Conservation (phyloP, 2,888 invertebrate genomes). For the Sminthurinus aureus region DNA sequence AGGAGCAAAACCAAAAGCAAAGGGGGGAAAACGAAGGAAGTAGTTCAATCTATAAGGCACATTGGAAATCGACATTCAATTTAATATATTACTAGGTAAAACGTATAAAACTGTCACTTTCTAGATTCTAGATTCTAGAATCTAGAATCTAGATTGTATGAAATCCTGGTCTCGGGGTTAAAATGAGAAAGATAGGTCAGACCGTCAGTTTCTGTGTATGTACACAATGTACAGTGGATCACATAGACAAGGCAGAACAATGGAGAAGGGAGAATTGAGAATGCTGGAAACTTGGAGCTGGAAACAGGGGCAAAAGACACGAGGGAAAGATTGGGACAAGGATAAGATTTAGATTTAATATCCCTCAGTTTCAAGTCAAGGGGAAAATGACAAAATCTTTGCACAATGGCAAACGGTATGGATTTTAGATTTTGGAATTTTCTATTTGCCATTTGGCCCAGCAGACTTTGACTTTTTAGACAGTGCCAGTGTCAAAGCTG, state of each 20-base stretch:
- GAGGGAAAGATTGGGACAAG: not conserved
- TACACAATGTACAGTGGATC: not conserved
- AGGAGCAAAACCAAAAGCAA: not conserved
- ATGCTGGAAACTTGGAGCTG: not conserved
- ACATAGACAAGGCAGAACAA: not conserved
- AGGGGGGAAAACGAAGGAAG: not conserved
- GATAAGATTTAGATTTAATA: conserved; percentile 2
- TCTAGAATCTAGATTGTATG: not conserved
- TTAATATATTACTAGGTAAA: no score
- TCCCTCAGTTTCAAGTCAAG: not conserved
- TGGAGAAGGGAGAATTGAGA: not conserved
- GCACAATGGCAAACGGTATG: not conserved
- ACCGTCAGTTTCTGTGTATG: not conserved
- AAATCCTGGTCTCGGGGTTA: not conserved
- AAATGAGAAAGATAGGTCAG: not conserved
- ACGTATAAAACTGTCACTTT: no score
- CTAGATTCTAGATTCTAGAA: not conserved
- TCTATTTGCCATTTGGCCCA: no score
- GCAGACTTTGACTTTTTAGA: no score
- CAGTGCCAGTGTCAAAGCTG: no score
- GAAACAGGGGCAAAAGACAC: not conserved
- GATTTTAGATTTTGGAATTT: no score
- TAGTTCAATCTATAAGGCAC: not conserved
- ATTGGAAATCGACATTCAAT: no score
- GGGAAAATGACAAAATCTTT: not conserved